Evolutionary conservation across 64 coral and sea anemone species (phyloP), one percentile per base, ranked within the genome.

Genomic region (Acropora tenuis): DNA sequence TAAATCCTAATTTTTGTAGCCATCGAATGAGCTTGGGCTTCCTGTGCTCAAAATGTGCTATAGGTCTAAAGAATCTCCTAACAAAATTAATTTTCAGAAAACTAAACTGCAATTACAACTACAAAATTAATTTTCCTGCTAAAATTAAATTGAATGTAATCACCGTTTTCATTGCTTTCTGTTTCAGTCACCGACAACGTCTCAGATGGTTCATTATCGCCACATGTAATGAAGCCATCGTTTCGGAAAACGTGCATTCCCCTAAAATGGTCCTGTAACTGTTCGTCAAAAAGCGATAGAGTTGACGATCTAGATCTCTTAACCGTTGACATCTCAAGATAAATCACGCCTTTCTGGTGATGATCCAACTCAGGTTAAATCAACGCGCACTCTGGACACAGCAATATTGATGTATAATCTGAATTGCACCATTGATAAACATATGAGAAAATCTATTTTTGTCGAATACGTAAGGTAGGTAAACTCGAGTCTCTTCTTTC

Each of bases 211-310:
- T 20, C 16, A 47, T 18, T 49, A n/a, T 7, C 6, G 10, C 63
- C 52, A 55, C 52, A 55, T 55, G 52, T 47, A 72, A 48, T 69
- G 48, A 16, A 44, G 45, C 13, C 13, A 67, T 83, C 80, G n/a
- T 67, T 83, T 4, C 58, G 41, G 16, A 83, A 12, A 85, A 85
- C 66, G 8, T 65, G 63, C 43, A 71, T 12, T 47, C 47, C 45
- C 4, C 60, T 48, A 1, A 85, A 20, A 3, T 71, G 18, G 1
- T 85, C 82, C 0, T 1, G 20, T 16, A 85, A 71, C 46, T 85
- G 43, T 11, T 49, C 13, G 44, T 85, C 82, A 85, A 85, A 85
- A 17, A 85, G 43, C 15, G 82, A 85, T 20, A 85, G 44, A 2
- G 2, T 9, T 0, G 58, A 65, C 9, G 17, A 49, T 30, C 5